Evolutionary conservation across 1,140 invertebrate species (phyloP).

Genomic region (Lerema accius): DNA sequence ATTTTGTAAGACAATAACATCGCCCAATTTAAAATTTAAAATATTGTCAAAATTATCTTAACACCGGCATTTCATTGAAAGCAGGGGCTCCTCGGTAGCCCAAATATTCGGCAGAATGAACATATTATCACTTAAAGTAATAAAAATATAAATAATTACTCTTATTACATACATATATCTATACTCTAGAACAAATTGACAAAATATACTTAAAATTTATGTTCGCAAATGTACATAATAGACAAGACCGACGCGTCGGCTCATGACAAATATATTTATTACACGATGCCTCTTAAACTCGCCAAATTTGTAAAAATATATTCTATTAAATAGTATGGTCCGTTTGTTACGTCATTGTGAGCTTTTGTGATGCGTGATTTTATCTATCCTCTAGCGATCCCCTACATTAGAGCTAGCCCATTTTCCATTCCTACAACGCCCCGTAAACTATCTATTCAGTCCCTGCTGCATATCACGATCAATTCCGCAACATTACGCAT

Average conservation of each 20-base stretch:
- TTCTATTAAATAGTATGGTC: constrained; percentile 69
- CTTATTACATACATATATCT: constrained; percentile 60
- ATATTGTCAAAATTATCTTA: constrained; percentile 34
- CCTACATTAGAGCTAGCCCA: constrained; percentile 41
- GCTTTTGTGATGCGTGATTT: constrained; percentile 60
- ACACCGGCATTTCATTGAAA: constrained; percentile 5
- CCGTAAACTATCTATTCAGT: constrained; percentile 37
- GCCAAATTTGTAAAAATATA: constrained; percentile 75
- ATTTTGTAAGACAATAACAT: constrained; percentile 23
- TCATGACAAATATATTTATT: constrained; percentile 61
- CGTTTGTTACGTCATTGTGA: constrained; percentile 71
- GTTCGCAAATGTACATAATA: constrained; percentile 62
- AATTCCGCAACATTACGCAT: constrained; percentile 6
- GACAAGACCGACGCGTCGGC: constrained; percentile 59
- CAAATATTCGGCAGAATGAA: constrained; percentile 18
- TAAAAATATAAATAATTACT: constrained; percentile 71
- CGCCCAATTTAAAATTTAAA: constrained; percentile 2
- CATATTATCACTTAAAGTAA: constrained; percentile 46
- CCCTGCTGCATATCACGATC: constrained; percentile 24
- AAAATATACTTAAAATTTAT: constrained; percentile 68
- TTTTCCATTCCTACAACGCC: constrained; percentile 31
- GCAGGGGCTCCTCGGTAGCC: not conserved
- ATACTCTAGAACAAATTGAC: constrained; percentile 76
- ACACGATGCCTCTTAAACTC: constrained; percentile 48
- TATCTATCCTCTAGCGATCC: constrained; percentile 60